These are phyloP conservation scores for Pecten maximus DNA, from an alignment of 2,888 invertebrate genomes.

Conservation along the genomic window DNA sequence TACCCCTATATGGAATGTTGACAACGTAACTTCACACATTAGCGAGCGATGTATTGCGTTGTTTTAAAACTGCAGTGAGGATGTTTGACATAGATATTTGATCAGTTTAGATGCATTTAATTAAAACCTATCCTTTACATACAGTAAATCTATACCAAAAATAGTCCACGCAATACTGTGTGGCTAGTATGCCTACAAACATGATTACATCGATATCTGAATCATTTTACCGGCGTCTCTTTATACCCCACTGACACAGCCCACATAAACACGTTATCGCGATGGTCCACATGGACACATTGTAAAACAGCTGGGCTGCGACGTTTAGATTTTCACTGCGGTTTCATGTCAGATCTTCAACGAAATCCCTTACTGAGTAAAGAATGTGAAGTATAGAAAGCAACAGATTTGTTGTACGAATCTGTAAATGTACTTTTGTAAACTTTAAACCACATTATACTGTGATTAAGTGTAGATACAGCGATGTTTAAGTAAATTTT, in stretches of 20 bases:
- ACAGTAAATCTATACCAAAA: no score
- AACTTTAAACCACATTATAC: no score
- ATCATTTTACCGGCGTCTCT: not conserved
- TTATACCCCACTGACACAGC: not conserved
- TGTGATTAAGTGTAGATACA: no score
- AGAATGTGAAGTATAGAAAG: not conserved
- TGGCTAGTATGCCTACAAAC: not conserved
- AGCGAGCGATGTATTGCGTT: not conserved
- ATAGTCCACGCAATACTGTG: no score
- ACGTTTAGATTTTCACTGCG: not conserved
- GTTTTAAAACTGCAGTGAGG: not conserved
- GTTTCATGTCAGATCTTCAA: not conserved
- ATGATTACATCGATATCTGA: not conserved
- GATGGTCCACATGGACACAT: constrained; percentile 1
- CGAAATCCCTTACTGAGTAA: not conserved
- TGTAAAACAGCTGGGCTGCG: not conserved
- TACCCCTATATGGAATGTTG: not conserved
- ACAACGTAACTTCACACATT: not conserved
- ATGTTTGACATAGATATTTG: no score
- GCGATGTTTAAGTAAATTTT: no score
- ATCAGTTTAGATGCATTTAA: not conserved
- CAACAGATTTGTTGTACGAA: not conserved
- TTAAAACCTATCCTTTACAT: not conserved
- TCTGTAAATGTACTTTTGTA: no score
- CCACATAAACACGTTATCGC: not conserved